Evolutionary conservation across 2,113 vertebrate species (phyloP).

Genomic region (Corythornis madagascariensis): DNA sequence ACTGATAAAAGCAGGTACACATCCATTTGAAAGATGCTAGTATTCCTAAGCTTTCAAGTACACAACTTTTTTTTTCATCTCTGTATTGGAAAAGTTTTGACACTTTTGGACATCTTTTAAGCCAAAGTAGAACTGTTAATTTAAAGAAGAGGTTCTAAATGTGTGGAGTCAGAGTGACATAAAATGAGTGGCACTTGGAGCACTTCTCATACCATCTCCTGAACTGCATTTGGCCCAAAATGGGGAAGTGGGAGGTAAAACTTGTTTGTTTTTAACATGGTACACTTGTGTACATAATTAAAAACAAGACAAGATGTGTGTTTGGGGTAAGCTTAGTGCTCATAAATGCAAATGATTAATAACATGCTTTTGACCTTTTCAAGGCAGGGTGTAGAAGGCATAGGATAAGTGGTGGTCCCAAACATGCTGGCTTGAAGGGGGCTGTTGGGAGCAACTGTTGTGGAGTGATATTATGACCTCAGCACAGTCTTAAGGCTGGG

Average conservation of each 20-base stretch:
- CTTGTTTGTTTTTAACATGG: not conserved
- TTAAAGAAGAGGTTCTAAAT: not conserved
- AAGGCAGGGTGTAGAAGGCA: not conserved
- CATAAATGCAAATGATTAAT: not conserved
- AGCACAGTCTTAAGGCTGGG: not conserved
- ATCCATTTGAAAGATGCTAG: not conserved
- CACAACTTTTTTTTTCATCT: not conserved
- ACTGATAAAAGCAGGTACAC: conserved; percentile 11
- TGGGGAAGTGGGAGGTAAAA: not conserved
- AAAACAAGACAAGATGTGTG: not conserved
- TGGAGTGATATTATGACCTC: not conserved
- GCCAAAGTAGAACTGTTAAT: not conserved
- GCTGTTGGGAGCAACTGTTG: not conserved
- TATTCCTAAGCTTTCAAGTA: not conserved
- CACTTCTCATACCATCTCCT: accelerated
- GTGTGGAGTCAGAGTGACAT: not conserved
- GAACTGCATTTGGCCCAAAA: not conserved
- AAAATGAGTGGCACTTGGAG: not conserved
- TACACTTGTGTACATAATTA: not conserved
- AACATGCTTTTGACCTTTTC: conserved; percentile 11
- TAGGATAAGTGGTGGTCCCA: not conserved
- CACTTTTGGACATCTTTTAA: not conserved
- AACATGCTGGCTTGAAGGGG: not conserved
- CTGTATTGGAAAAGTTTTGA: not conserved
- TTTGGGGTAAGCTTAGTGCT: not conserved